Evolutionary conservation across 2,797 vertebrate genomes (phyloP).

Genomic region (Orestias chungarensis): DNA sequence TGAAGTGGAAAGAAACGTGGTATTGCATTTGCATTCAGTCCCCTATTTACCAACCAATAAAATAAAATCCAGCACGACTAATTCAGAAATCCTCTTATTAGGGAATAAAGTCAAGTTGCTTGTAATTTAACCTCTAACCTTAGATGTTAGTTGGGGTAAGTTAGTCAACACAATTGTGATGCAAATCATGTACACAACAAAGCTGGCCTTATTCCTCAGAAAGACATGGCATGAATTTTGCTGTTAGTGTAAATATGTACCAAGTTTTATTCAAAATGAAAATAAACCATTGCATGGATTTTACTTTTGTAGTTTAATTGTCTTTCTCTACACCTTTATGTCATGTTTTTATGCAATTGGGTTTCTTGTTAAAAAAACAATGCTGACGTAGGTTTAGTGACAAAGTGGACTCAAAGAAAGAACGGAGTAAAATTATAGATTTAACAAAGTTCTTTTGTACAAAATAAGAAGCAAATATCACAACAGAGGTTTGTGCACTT

Average conservation of each 20-base stretch:
- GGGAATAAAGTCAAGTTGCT: neutral
- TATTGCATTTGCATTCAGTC: neutral
- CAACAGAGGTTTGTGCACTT: no score
- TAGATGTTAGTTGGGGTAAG: neutral
- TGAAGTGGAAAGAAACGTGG: neutral
- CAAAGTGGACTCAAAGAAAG: neutral
- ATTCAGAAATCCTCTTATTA: conserved; percentile 1
- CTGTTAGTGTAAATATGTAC: neutral
- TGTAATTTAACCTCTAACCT: neutral
- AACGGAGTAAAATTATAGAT: neutral
- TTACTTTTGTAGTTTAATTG: neutral
- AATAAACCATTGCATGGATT: neutral
- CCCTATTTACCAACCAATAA: neutral
- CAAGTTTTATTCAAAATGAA: neutral
- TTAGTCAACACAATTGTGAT: neutral
- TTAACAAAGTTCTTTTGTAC: no score
- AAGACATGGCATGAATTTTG: neutral
- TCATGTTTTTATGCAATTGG: conserved; percentile 3
- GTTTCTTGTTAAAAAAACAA: neutral
- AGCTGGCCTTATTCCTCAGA: neutral
- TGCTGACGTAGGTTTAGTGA: neutral
- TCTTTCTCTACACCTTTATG: neutral
- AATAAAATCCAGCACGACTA: neutral
- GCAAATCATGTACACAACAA: neutral
- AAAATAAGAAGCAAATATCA: no score